Percentiles rank a stretch among this genome's conserved stretches.
These are phyloP conservation scores for Mylabris sibirica DNA, from an alignment of 2,888 invertebrate species.

Conservation along the genomic window DNA sequence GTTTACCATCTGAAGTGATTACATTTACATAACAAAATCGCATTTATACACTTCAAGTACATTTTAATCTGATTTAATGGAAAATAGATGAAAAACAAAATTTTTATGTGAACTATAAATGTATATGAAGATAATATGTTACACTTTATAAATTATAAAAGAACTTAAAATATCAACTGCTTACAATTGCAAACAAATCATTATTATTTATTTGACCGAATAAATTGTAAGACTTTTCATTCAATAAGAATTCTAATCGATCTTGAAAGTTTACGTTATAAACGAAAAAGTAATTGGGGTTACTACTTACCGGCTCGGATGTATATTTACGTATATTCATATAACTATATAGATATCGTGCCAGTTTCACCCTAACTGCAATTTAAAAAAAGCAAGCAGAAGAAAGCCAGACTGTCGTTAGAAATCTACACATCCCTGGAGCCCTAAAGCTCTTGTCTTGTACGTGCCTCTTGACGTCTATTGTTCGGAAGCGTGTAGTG, in stretches of 20 bases:
- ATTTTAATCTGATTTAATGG: not conserved
- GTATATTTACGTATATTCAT: not conserved
- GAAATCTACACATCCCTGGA: slow-evolving; percentile 45
- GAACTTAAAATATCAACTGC: no score
- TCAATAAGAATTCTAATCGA: not conserved
- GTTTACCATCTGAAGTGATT: not conserved
- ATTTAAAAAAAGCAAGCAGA: slow-evolving; percentile 19
- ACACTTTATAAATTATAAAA: no score
- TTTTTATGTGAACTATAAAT: no score
- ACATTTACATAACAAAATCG: not conserved
- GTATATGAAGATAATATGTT: no score
- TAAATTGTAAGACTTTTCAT: not conserved
- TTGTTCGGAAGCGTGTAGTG: slow-evolving; percentile 61
- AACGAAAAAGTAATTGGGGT: slow-evolving; percentile 7
- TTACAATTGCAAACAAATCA: no score
- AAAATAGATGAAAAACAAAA: no score
- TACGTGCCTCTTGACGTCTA: slow-evolving; percentile 62
- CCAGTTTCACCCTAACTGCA: slow-evolving; percentile 15
- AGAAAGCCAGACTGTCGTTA: slow-evolving; percentile 16
- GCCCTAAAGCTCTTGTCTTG: slow-evolving; percentile 51
- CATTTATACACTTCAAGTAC: not conserved
- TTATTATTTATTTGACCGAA: not conserved
- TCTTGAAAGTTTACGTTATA: not conserved
- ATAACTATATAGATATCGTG: not conserved
- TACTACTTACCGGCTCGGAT: not conserved